A percentile compares a stretch with the other conserved stretches of the same genome.
Conservation (phyloP, 2,797 vertebrate species). For the Bovichtus variegatus region DNA sequence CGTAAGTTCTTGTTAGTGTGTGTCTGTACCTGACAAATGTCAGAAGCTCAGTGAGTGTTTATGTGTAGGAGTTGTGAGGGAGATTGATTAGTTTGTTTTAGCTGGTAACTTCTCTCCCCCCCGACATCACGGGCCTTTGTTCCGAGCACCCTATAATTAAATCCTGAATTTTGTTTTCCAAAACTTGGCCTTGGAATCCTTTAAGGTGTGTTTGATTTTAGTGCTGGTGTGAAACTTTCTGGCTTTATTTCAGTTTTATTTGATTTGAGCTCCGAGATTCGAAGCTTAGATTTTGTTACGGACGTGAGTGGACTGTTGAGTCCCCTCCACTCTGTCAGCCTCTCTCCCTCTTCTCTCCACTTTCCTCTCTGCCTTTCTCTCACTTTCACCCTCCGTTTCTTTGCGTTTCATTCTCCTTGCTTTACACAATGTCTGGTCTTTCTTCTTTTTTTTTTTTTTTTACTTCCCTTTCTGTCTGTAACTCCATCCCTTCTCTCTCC, state of each 20-base stretch:
- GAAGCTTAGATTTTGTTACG: constrained; percentile 60
- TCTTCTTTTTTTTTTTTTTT: background rate
- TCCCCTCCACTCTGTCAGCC: constrained; percentile 30
- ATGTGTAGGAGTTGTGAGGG: constrained; percentile 4
- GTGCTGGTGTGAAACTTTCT: constrained; percentile 54
- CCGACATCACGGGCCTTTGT: constrained; percentile 14
- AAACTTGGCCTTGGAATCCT: constrained; percentile 41
- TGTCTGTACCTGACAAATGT: background rate
- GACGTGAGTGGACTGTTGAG: constrained; percentile 63
- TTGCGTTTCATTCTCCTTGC: constrained; percentile 18
- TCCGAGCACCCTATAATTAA: constrained; percentile 46
- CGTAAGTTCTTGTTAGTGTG: background rate
- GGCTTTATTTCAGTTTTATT: constrained; percentile 70
- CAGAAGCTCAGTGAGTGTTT: constrained; percentile 17
- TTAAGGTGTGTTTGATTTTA: constrained; percentile 49
- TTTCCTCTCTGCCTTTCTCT: constrained; percentile 7
- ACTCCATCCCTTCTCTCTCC: background rate
- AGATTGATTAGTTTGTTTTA: constrained; percentile 43
- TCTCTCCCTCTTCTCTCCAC: constrained; percentile 1
- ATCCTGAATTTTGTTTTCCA: constrained; percentile 50
- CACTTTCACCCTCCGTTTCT: background rate
- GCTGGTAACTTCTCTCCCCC: background rate
- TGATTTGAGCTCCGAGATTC: constrained; percentile 62
- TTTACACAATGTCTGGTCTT: background rate
- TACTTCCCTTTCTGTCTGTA: background rate